Conservation (phyloP, 2,888 invertebrate species). For the Kryphioiulus occultus region DNA sequence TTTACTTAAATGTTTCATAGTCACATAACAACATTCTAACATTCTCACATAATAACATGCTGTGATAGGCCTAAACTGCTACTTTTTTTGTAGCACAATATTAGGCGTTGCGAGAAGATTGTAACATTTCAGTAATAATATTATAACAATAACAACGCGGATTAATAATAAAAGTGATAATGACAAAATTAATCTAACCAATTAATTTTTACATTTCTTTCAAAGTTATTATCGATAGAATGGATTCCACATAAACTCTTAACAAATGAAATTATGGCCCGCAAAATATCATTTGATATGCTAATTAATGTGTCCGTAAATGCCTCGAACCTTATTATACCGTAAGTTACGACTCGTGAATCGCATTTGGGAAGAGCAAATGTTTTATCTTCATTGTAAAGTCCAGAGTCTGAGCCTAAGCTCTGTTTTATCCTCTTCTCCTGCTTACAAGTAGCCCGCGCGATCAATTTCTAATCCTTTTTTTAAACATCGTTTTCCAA, state of each 20-base stretch:
- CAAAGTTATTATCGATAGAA: no score
- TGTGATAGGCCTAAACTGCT: no score
- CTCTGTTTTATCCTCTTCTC: background rate
- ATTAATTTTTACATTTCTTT: no score
- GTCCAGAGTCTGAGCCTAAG: constrained; percentile 23
- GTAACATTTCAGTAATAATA: no score
- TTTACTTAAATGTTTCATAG: no score
- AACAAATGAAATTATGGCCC: background rate
- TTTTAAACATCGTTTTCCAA: constrained; percentile 21
- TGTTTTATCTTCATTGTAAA: background rate
- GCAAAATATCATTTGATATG: constrained; percentile 23
- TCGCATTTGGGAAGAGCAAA: background rate
- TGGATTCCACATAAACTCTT: background rate
- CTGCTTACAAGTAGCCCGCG: background rate
- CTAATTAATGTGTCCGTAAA: background rate
- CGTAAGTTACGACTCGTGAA: background rate
- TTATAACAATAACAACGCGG: no score
- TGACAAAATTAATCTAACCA: no score
- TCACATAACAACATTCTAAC: no score
- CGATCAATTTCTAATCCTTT: constrained; percentile 7
- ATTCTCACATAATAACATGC: no score
- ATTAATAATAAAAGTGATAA: no score
- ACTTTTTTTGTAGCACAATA: no score
- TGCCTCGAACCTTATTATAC: background rate
- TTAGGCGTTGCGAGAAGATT: no score